These are phyloP conservation scores for Chrysolina haemoptera DNA, from an alignment of 2,888 invertebrate genomes.

Conservation along the genomic window DNA sequence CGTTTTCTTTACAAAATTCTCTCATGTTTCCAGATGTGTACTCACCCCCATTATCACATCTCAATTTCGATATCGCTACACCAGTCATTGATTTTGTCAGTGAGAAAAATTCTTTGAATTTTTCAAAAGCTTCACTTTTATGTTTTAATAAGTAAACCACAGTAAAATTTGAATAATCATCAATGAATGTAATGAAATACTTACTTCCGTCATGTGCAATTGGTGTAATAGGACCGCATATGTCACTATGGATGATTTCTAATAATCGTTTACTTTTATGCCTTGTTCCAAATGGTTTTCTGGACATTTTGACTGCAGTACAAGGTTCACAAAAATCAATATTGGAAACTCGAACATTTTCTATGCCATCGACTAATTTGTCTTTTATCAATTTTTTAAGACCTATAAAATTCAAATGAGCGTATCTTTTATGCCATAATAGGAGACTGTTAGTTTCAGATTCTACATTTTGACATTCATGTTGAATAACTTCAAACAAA, in stretches of 20 bases:
- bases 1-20: not conserved
- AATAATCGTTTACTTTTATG: not conserved
- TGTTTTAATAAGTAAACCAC: not conserved
- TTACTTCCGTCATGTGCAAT: slow-evolving; percentile 16
- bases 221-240: slow-evolving; percentile 27
- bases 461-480: slow-evolving; percentile 26
- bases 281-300: slow-evolving; percentile 18
- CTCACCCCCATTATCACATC: no score
- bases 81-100: no score
- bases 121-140: no score
- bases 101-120: no score
- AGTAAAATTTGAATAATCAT: slow-evolving; percentile 1
- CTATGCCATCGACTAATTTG: slow-evolving; percentile 19
- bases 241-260: slow-evolving; percentile 25
- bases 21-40: no score
- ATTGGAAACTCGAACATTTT: slow-evolving; percentile 21
- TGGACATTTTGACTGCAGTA: no score
- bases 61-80: no score
- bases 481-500: slow-evolving; percentile 23
- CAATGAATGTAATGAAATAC: slow-evolving; percentile 26
- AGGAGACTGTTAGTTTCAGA: slow-evolving; percentile 8
- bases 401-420: slow-evolving; percentile 16
- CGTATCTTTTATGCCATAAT: slow-evolving; percentile 24
- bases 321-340: no score
- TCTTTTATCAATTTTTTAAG: slow-evolving; percentile 9